Evolutionary conservation across 2,797 vertebrate species (phyloP).

Genomic region (Chromobotia macracanthus): DNA sequence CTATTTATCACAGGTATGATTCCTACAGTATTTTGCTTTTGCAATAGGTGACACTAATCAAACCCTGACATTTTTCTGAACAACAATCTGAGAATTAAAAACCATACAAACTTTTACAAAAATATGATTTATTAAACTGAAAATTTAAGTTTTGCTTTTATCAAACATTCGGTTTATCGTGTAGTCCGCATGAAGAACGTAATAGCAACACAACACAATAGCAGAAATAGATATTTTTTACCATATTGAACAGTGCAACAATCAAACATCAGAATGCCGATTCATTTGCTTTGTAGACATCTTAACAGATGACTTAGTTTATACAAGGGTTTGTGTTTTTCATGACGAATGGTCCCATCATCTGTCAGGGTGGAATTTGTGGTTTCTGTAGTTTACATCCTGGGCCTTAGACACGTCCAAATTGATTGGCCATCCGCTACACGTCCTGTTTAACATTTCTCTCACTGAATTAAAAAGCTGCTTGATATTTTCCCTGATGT

Average conservation of each 20-base stretch:
- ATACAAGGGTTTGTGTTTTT: constrained; percentile 12
- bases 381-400: constrained; percentile 38
- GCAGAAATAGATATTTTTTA: too few relatives aligned
- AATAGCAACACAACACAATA: too few relatives aligned
- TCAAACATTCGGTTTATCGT: too few relatives aligned
- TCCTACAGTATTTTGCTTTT: neutral
- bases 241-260: too few relatives aligned
- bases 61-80: neutral
- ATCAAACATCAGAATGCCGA: neutral
- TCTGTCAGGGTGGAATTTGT: constrained; percentile 29
- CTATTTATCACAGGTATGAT: neutral
- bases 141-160: neutral
- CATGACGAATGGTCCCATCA: constrained; percentile 17
- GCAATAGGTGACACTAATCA: neutral
- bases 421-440: constrained; percentile 59
- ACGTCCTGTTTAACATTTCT: constrained; percentile 69
- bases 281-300: neutral
- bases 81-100: neutral
- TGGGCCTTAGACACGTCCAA: constrained; percentile 51
- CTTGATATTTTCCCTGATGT: constrained; percentile 63
- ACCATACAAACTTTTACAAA: neutral
- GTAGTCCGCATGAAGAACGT: too few relatives aligned
- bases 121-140: neutral
- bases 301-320: constrained; percentile 11
- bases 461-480: constrained; percentile 68